These are phyloP conservation scores for Slavum lentiscoides DNA, from an alignment of 2,888 invertebrate species.

Conservation along the genomic window DNA sequence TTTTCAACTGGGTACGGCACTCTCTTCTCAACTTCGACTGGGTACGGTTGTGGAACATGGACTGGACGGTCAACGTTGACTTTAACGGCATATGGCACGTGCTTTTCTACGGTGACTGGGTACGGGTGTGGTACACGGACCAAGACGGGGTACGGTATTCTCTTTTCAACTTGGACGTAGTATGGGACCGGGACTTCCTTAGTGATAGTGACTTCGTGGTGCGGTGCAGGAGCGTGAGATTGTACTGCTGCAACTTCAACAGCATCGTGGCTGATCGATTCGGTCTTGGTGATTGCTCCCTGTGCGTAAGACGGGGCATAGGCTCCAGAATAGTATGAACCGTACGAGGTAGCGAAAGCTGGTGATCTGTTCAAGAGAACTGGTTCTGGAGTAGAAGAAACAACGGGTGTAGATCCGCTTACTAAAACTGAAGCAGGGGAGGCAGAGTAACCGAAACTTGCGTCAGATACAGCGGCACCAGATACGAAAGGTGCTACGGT, in stretches of 20 bases:
- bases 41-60: slow-evolving; percentile 55
- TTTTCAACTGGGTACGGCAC: slow-evolving; percentile 59
- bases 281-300: slow-evolving; percentile 57
- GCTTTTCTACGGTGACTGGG: slow-evolving; percentile 65
- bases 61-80: slow-evolving; percentile 65
- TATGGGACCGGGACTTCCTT: slow-evolving; percentile 76
- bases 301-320: slow-evolving; percentile 33
- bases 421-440: slow-evolving; percentile 13
- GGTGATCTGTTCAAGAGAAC: slow-evolving; percentile 38
- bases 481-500: slow-evolving; percentile 20
- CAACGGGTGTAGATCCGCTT: slow-evolving; percentile 13
- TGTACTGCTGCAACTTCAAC: slow-evolving; percentile 15
- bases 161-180: slow-evolving; percentile 64
- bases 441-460: slow-evolving; percentile 45
- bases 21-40: slow-evolving; percentile 57
- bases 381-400: slow-evolving; percentile 41
- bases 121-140: slow-evolving; percentile 64
- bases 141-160: slow-evolving; percentile 73
- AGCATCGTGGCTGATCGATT: slow-evolving; percentile 61
- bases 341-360: slow-evolving; percentile 30
- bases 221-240: slow-evolving; percentile 25
- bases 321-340: slow-evolving; percentile 36
- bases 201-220: slow-evolving; percentile 73
- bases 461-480: slow-evolving; percentile 42
- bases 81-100: slow-evolving; percentile 68